Evolutionary conservation across 2,888 invertebrate genomes (phyloP).

Genomic region (Chrysotoxum bicinctum): DNA sequence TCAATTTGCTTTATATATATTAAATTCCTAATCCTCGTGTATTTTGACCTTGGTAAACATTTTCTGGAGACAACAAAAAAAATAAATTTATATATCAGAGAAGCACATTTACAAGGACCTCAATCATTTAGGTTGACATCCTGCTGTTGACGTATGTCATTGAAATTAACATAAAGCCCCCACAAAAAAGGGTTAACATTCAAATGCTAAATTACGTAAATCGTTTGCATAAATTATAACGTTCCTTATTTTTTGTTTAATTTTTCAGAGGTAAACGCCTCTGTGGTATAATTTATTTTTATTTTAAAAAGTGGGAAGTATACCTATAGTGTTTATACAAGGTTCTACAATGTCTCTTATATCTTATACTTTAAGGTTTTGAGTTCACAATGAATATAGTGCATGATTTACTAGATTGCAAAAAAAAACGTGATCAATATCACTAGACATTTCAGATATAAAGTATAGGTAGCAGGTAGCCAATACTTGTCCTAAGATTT

Average conservation of each 20-base stretch:
- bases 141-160: slow-evolving; percentile 40
- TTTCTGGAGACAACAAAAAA: neutral
- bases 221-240: slow-evolving; percentile 5
- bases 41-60: slow-evolving; percentile 35
- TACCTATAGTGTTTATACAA: too few relatives aligned
- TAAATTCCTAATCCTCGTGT: slow-evolving; percentile 36
- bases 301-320: too few relatives aligned
- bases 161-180: slow-evolving; percentile 46
- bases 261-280: too few relatives aligned
- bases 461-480: too few relatives aligned
- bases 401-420: too few relatives aligned
- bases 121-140: slow-evolving; percentile 13
- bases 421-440: too few relatives aligned
- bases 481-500: too few relatives aligned
- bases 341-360: too few relatives aligned
- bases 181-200: slow-evolving; percentile 10
- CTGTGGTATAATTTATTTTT: too few relatives aligned
- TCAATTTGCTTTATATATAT: slow-evolving; percentile 28
- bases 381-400: too few relatives aligned
- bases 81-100: neutral
- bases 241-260: neutral
- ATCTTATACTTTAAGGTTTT: too few relatives aligned
- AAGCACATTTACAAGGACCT: slow-evolving; percentile 26
- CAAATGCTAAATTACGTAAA: slow-evolving; percentile 15
- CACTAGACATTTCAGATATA: too few relatives aligned